Conservation (phyloP, 2,113 vertebrate genomes). For the Daboia siamensis region DNA sequence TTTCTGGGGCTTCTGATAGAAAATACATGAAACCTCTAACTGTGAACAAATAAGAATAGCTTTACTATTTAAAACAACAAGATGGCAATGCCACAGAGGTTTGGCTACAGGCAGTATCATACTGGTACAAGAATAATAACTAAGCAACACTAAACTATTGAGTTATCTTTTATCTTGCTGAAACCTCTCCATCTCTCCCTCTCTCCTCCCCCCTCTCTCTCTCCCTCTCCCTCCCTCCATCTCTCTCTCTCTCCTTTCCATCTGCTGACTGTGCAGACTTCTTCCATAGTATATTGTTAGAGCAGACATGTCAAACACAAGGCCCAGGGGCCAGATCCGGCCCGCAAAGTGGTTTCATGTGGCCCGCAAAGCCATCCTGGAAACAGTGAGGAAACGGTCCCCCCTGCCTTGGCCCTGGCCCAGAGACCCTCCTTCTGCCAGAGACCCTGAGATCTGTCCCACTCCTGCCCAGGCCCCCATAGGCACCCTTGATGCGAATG, state of each 20-base stretch:
- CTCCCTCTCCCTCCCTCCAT: rapidly evolving
- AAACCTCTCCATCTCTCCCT: neutral
- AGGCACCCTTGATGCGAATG: too few species aligned
- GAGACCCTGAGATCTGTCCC: too few species aligned
- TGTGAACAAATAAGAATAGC: neutral
- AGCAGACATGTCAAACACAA: too few species aligned
- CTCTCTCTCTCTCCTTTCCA: neutral
- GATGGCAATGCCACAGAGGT: neutral
- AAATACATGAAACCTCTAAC: neutral
- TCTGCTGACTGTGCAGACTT: neutral
- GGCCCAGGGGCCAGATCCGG: too few species aligned
- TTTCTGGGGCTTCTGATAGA: neutral
- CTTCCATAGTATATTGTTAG: neutral
- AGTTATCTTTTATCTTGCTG: neutral
- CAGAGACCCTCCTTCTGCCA: too few species aligned
- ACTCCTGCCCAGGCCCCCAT: too few species aligned
- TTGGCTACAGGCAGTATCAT: neutral
- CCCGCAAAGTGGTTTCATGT: too few species aligned
- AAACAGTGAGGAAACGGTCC: too few species aligned
- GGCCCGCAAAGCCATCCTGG: too few species aligned
- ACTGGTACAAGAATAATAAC: neutral
- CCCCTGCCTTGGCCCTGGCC: too few species aligned
- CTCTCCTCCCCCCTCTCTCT: neutral
- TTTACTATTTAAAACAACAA: neutral
- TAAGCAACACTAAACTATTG: neutral